Evolutionary conservation across 2,888 invertebrate species (phyloP).

Genomic region (Athripsodes cinereus): DNA sequence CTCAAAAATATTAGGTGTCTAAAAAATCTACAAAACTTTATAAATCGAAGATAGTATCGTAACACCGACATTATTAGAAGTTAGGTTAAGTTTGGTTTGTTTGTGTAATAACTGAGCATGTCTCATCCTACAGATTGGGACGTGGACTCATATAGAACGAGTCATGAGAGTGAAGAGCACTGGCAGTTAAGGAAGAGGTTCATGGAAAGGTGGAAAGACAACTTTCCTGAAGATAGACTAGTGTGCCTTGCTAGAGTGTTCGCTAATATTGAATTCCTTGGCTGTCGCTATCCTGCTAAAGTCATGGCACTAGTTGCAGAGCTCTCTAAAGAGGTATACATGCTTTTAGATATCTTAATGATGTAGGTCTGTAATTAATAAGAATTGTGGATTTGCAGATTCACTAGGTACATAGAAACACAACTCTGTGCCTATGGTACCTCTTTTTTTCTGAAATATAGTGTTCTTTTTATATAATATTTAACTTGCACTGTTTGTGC

Average conservation of each 20-base stretch:
- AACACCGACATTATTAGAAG: too few species aligned
- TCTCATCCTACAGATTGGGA: constrained; percentile 52
- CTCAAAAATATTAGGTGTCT: too few species aligned
- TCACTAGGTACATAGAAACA: too few species aligned
- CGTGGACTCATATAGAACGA: constrained; percentile 65
- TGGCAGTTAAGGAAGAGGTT: constrained; percentile 80
- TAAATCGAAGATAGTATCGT: too few species aligned
- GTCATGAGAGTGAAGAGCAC: constrained; percentile 83
- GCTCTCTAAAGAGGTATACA: constrained; percentile 45
- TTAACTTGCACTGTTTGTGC: too few species aligned
- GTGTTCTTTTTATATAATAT: too few species aligned
- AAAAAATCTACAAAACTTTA: too few species aligned
- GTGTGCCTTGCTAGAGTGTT: constrained; percentile 59
- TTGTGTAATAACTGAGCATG: constrained; percentile 16
- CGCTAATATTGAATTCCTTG: constrained; percentile 57
- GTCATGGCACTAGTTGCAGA: constrained; percentile 52
- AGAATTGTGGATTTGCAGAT: too few species aligned
- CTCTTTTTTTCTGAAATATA: too few species aligned
- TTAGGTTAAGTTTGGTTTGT: background rate
- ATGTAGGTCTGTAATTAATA: too few species aligned
- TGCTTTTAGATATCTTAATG: too few species aligned
- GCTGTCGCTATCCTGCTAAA: constrained; percentile 53
- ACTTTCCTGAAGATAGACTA: constrained; percentile 50
- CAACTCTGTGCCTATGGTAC: too few species aligned
- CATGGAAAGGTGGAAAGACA: constrained; percentile 68